These are phyloP conservation scores for Platyscapa corneri DNA, from an alignment of 1,140 invertebrate species.

Conservation along the genomic window DNA sequence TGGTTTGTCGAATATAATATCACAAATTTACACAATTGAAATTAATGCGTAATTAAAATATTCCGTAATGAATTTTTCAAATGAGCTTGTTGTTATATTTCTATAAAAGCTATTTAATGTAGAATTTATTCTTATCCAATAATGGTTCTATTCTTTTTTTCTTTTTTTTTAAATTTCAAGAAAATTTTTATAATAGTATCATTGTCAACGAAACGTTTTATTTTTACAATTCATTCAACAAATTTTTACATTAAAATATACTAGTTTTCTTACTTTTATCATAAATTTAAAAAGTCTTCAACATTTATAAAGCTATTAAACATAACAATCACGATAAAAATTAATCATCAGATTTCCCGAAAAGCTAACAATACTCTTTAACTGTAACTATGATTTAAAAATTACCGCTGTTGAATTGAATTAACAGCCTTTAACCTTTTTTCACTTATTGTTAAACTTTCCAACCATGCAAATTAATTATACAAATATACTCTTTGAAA, in stretches of 20 bases:
- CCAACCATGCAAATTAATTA: conserved; percentile 31
- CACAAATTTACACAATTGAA: conserved; percentile 52
- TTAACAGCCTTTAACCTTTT: conserved; percentile 5
- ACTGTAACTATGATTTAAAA: neutral
- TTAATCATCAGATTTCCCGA: conserved; percentile 9
- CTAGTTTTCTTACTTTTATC: conserved; percentile 33
- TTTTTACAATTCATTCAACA: conserved; percentile 13
- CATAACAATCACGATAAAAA: conserved; percentile 48
- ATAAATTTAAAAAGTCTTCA: conserved; percentile 49
- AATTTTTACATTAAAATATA: conserved; percentile 36
- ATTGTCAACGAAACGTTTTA: conserved; percentile 19
- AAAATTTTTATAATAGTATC: neutral
- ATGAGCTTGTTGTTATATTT: too few species aligned
- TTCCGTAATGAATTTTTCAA: neutral
- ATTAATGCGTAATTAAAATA: conserved; percentile 45
- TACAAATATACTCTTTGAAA: conserved; percentile 14
- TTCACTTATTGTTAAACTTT: conserved; percentile 15
- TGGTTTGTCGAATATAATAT: conserved; percentile 31
- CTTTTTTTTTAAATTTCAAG: neutral
- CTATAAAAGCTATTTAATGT: neutral
- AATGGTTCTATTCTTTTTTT: neutral
- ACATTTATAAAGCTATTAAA: conserved; percentile 54
- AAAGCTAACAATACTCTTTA: conserved; percentile 34
- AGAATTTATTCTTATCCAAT: neutral
- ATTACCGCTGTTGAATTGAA: neutral